Evolutionary conservation across 2,888 invertebrate genomes (phyloP).

Genomic region (Ellobium chinense): DNA sequence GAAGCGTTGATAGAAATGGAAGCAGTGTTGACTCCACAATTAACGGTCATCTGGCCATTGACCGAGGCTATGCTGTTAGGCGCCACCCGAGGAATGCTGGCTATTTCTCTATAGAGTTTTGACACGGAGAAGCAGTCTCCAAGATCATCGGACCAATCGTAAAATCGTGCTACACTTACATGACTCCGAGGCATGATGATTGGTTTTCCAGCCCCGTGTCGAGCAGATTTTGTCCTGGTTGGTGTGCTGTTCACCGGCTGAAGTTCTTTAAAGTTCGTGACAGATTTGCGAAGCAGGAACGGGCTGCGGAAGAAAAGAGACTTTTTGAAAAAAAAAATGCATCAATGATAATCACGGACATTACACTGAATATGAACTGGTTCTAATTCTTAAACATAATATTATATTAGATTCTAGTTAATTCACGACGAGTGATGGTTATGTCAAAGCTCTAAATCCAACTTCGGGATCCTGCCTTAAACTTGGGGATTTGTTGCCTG

Average conservation of each 20-base stretch:
- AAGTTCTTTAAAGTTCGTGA: constrained; percentile 11
- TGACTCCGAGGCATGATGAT: constrained; percentile 57
- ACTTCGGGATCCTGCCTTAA: too few species aligned
- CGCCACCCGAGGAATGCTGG: constrained; percentile 38
- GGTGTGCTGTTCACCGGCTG: not conserved
- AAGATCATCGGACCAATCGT: constrained; percentile 61
- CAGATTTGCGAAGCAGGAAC: constrained; percentile 17
- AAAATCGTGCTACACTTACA: constrained; percentile 66
- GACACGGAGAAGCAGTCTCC: constrained; percentile 57
- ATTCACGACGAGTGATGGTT: too few species aligned
- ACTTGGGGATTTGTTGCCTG: too few species aligned
- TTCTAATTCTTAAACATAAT: not conserved
- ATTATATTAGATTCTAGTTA: too few species aligned
- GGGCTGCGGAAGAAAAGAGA: constrained; percentile 18
- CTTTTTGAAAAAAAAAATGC: not conserved
- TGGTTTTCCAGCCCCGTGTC: not conserved
- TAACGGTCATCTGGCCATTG: too few species aligned
- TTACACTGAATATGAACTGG: not conserved
- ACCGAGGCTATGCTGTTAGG: not conserved
- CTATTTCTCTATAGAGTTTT: constrained; percentile 64
- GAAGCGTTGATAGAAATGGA: not conserved
- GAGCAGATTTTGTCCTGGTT: constrained; percentile 7
- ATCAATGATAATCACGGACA: not conserved
- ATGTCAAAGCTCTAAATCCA: too few species aligned
- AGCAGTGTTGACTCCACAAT: not conserved